Conservation (phyloP, 2,888 invertebrate species). For the Alloscopus bannaensis region DNA sequence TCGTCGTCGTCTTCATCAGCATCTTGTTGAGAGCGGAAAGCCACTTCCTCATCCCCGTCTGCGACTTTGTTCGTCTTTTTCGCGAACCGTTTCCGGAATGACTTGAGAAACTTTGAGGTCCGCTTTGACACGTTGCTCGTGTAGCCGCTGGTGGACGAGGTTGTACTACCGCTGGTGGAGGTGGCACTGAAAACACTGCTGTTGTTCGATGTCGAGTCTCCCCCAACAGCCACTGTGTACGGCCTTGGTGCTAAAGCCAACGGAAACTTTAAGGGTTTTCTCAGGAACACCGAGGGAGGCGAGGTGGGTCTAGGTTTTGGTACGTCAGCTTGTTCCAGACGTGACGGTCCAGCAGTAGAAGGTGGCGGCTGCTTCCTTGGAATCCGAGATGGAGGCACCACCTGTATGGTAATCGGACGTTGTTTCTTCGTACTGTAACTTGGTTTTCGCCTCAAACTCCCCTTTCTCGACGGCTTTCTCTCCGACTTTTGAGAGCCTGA, state of each 20-base stretch:
- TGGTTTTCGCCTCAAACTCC: constrained; percentile 24
- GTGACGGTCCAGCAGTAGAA: neutral
- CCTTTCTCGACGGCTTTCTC: neutral
- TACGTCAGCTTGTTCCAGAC: constrained; percentile 31
- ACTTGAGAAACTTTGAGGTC: constrained; percentile 37
- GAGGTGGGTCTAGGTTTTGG: too few relatives aligned
- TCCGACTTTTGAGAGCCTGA: constrained; percentile 10
- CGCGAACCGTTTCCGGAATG: constrained; percentile 46
- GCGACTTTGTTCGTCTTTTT: constrained; percentile 51
- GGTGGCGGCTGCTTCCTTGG: constrained; percentile 4
- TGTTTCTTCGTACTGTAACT: constrained; percentile 30
- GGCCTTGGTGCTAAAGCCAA: neutral
- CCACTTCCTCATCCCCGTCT: constrained; percentile 48
- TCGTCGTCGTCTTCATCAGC: constrained; percentile 33
- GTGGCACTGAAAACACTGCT: constrained; percentile 28
- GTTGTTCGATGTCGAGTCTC: constrained; percentile 1
- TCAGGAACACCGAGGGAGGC: constrained; percentile 15
- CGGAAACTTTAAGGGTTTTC: constrained; percentile 33
- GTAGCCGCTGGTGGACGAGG: constrained; percentile 27
- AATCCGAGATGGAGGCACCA: constrained; percentile 15
- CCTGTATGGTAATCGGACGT: constrained; percentile 30
- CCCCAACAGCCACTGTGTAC: constrained; percentile 9
- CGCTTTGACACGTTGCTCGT: constrained; percentile 37
- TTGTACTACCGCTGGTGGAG: neutral
- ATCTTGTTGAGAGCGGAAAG: constrained; percentile 14